Evolutionary conservation across 92 coral and sea anemone genomes (phyloP), one percentile per base, ranked within the genome.

Genomic region (Heteractis magnifica): DNA sequence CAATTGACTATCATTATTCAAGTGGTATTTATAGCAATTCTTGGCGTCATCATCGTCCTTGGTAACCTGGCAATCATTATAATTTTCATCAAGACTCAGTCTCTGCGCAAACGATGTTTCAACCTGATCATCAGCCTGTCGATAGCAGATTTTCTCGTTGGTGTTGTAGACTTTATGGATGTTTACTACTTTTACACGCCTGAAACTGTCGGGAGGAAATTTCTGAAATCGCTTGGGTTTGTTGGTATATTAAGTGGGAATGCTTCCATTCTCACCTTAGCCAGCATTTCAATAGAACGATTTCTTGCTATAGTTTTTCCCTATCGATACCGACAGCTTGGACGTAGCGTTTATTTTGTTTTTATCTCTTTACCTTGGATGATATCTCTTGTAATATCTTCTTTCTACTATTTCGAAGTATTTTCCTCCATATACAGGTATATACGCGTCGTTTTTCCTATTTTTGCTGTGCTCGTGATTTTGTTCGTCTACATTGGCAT

Each of bases 101-200:
- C 70, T 86, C 85, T 85, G 20, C 86, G 92, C 34, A 86, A 81
- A 59, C 78, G 86, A 16, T 78, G 90, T 0, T 84, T 81, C 58
- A 81, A 86, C 79, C 73, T 89, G 23, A 76, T 89, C 52, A 82
- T 89, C 72, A 89, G 83, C 68, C 52, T 89, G 26, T 79, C 86
- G 62, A 56, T 86, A 18, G 90, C 92, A 15, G 92, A 89, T 16
- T 62, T 86, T 21, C 75, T 82, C 68, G 87, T 89, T 15, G 90
- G 90, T 1, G 68, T 88, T 41, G 56, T 80, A 34, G 34, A 65
- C 8, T 68, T 70, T 20, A 52, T 65, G 6, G 44, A 16, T 6
- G 51, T 51, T 4, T 68, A 70, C 13, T 72, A 44, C 48, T 70
- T 65, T 10, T 77, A 59, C 6, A 18, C 5, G n/a, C 51, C 70